phyloP scores from a whole-genome alignment of 2,797 vertebrate species.

The Enteromius argenteus region DNA sequence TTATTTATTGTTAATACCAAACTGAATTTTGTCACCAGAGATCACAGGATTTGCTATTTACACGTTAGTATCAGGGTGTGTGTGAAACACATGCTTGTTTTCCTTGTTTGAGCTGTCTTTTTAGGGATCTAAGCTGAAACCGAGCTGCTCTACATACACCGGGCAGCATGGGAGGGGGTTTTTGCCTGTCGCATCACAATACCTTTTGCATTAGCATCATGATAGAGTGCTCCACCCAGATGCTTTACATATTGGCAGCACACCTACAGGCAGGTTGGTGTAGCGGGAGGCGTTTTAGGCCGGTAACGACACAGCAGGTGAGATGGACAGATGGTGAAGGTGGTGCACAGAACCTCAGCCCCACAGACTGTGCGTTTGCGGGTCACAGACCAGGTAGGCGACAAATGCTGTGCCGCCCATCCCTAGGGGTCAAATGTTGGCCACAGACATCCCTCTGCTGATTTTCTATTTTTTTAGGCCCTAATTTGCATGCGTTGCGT shows the following conservation, averaged over 20 bases:
- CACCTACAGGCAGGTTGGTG: slow-evolving; percentile 43
- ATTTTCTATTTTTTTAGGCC: neutral
- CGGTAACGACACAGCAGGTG: slow-evolving; percentile 38
- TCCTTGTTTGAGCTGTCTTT: slow-evolving; percentile 4
- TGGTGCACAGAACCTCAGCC: slow-evolving; percentile 33
- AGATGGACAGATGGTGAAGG: slow-evolving; percentile 57
- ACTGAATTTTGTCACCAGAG: neutral
- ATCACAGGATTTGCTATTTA: neutral
- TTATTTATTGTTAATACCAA: neutral
- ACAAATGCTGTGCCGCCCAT: slow-evolving; percentile 42
- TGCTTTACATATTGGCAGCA: slow-evolving; percentile 40
- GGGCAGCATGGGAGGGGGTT: neutral
- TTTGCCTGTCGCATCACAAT: slow-evolving; percentile 47
- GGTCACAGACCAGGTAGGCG: slow-evolving; percentile 58
- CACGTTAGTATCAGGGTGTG: neutral
- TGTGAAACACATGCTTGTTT: slow-evolving; percentile 9
- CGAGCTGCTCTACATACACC: neutral
- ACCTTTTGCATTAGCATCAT: slow-evolving; percentile 52
- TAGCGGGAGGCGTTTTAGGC: slow-evolving; percentile 23
- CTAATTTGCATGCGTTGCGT: slow-evolving; percentile 13
- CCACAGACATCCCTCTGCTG: slow-evolving; percentile 15
- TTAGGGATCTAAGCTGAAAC: slow-evolving; percentile 1
- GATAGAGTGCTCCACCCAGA: slow-evolving; percentile 47
- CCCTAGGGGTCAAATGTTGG: slow-evolving; percentile 47
- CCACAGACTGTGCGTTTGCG: slow-evolving; percentile 39